Evolutionary conservation across 2,888 invertebrate species (phyloP).

Genomic region (Biston stratarius): DNA sequence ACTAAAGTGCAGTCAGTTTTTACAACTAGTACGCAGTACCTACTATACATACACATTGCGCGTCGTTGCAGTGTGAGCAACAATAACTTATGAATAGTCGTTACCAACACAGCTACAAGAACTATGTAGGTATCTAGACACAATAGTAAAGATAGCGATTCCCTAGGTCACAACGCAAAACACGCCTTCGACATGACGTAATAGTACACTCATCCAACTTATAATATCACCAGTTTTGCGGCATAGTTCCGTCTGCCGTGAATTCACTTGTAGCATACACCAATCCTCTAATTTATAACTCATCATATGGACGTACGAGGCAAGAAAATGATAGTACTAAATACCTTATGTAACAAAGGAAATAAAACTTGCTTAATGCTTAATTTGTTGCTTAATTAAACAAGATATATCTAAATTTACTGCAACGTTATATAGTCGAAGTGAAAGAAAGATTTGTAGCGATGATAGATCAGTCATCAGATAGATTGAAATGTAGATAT

Average conservation of each 20-base stretch:
- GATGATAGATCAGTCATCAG: no score
- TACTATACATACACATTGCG: no score
- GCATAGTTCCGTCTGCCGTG: conserved; percentile 5
- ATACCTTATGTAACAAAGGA: neutral
- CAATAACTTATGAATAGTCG: neutral
- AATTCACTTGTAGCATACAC: neutral
- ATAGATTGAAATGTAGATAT: no score
- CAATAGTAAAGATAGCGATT: conserved; percentile 20
- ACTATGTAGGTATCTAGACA: conserved; percentile 3
- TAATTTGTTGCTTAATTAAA: no score
- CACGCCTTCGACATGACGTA: conserved; percentile 24
- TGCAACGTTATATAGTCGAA: no score
- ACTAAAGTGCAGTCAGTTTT: no score
- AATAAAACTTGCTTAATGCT: no score
- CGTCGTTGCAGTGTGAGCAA: neutral
- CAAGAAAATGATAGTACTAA: neutral
- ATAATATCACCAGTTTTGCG: conserved; percentile 1
- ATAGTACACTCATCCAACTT: conserved; percentile 10
- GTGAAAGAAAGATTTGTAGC: no score
- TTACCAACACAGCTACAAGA: conserved; percentile 2
- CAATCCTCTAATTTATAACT: neutral
- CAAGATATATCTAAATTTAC: no score
- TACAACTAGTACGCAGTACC: no score
- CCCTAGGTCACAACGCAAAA: conserved; percentile 15
- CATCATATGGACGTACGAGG: neutral